Conservation (phyloP, 35 echinoderm and acorn worm species). For the Holothuria glaberrima region DNA sequence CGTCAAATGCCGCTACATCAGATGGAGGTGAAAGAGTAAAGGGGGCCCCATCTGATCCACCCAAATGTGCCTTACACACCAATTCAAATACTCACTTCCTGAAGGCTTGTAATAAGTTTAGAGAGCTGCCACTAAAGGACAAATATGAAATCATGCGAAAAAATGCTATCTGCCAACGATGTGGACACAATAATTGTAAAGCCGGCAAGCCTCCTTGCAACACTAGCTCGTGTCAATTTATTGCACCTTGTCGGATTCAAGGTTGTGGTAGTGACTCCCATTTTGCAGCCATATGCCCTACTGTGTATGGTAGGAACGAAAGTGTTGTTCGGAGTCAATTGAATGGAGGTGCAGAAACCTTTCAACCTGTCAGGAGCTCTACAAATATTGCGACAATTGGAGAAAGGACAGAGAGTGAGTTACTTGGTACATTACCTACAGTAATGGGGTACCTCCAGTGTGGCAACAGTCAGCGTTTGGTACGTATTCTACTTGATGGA, state of each 20-base stretch:
- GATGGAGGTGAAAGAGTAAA: not conserved
- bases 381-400: conserved; percentile 4
- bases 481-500: conserved; percentile 63
- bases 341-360: not conserved
- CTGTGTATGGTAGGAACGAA: conserved; percentile 48
- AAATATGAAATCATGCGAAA: conserved; percentile 78
- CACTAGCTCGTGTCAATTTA: conserved; percentile 57
- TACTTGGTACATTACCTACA: conserved; percentile 62
- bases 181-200: conserved; percentile 80
- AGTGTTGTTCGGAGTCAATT: not conserved
- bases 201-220: conserved; percentile 66
- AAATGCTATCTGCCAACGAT: conserved; percentile 64
- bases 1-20: conserved; percentile 68
- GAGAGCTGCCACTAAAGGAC: conserved; percentile 56
- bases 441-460: conserved; percentile 57
- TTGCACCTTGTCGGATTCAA: conserved; percentile 50
- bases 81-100: conserved; percentile 56
- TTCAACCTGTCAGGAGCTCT: conserved; percentile 18
- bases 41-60: not conserved
- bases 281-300: conserved; percentile 61
- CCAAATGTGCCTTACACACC: conserved; percentile 69
- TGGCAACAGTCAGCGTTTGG: conserved; percentile 52
- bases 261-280: conserved; percentile 56
- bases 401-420: not conserved
- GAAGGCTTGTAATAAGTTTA: conserved; percentile 81